A percentile compares a stretch with the other conserved stretches of the same genome.
phyloP scores from a whole-genome alignment of 2,888 invertebrate species.

The Diogma glabrata region DNA sequence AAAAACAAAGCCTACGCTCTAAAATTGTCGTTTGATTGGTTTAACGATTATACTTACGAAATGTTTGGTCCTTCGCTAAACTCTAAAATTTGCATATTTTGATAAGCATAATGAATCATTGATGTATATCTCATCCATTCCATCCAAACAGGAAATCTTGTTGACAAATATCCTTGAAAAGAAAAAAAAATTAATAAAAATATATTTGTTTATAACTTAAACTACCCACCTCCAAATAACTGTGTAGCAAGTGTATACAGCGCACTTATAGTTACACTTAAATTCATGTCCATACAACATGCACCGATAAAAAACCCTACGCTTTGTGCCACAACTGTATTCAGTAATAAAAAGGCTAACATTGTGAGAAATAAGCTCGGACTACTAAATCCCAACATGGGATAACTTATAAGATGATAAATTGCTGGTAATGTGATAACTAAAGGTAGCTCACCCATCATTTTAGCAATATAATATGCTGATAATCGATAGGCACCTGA shows the following conservation, averaged over 20 bases:
- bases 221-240: constrained; percentile 47
- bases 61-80: constrained; percentile 58
- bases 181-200: not conserved
- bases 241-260: constrained; percentile 65
- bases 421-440: constrained; percentile 62
- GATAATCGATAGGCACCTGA: constrained; percentile 68
- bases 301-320: constrained; percentile 71
- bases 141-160: constrained; percentile 58
- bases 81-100: constrained; percentile 70
- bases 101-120: constrained; percentile 69
- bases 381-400: constrained; percentile 51
- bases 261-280: constrained; percentile 64
- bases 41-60: constrained; percentile 39
- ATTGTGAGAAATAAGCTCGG: constrained; percentile 55
- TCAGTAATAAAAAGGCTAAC: constrained; percentile 54
- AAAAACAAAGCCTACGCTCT: too few species aligned
- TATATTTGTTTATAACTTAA: not conserved
- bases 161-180: constrained; percentile 51
- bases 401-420: constrained; percentile 65
- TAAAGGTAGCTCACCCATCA: constrained; percentile 66
- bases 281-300: constrained; percentile 63
- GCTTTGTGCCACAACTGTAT: constrained; percentile 64
- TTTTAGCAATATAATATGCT: constrained; percentile 71
- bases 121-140: constrained; percentile 64
- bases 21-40: too few species aligned